Percentiles rank a stretch among this genome's conserved stretches.
phyloP scores from a whole-genome alignment of 2,113 vertebrate species.

The Mellivora capensis region DNA sequence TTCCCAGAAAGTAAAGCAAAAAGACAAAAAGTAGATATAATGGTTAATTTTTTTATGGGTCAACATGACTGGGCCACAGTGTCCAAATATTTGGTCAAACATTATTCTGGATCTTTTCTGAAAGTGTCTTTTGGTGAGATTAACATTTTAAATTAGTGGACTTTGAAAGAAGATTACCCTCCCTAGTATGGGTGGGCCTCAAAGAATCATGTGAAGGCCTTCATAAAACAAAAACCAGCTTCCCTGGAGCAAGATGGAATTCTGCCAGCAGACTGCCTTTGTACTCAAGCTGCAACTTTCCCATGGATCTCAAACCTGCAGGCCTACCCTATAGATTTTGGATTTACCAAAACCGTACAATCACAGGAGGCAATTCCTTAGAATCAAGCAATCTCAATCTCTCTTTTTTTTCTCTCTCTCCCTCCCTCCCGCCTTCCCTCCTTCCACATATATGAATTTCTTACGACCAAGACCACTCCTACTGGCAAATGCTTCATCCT shows the following conservation, averaged over 20 bases:
- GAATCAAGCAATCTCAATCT: neutral
- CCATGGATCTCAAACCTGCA: neutral
- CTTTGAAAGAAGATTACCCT: neutral
- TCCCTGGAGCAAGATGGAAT: neutral
- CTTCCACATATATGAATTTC: neutral
- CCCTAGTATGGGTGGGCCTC: neutral
- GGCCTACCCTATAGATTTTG: neutral
- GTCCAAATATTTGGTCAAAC: neutral
- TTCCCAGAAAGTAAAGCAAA: neutral
- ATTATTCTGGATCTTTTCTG: neutral
- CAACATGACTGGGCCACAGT: neutral
- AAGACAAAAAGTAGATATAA: neutral
- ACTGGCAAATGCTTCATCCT: neutral
- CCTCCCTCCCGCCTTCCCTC: neutral
- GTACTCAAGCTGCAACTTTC: neutral
- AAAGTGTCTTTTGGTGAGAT: neutral
- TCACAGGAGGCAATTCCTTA: neutral
- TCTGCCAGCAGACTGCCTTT: neutral
- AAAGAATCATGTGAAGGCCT: neutral
- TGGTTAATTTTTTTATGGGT: neutral
- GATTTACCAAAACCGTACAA: neutral
- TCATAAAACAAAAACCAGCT: neutral
- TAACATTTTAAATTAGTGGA: neutral
- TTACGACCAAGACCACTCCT: neutral
- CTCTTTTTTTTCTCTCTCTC: neutral